Conservation (phyloP, 2,888 invertebrate genomes). For the Eupithecia subfuscata region DNA sequence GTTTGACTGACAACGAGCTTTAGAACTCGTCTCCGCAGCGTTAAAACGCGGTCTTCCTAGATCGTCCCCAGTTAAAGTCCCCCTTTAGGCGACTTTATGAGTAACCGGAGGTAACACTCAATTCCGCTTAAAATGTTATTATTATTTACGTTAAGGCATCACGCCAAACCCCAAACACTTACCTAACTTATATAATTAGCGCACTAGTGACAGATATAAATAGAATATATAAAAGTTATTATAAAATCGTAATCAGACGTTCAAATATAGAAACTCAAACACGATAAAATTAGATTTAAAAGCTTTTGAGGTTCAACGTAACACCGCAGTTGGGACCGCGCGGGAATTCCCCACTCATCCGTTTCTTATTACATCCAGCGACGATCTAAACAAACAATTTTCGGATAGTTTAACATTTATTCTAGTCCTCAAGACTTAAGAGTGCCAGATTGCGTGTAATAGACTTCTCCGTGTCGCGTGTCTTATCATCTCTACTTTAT, state of each 20-base stretch:
- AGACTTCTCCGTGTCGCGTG: background rate
- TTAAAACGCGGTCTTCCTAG: background rate
- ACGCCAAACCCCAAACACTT: conserved; percentile 21
- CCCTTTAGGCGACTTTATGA: conserved; percentile 3
- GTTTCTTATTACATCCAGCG: background rate
- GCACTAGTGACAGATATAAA: background rate
- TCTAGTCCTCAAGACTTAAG: background rate
- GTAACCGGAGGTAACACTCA: background rate
- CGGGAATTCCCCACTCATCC: background rate
- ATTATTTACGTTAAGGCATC: conserved; percentile 11
- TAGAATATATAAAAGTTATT: conserved; percentile 30
- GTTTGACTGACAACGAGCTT: conserved; percentile 6
- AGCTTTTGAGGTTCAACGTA: conserved; percentile 21
- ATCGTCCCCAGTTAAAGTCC: conserved; percentile 9
- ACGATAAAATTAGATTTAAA: conserved; percentile 13
- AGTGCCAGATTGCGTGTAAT: background rate
- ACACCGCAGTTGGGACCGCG: background rate
- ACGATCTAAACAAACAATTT: background rate
- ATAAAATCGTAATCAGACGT: conserved; percentile 30
- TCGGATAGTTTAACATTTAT: background rate
- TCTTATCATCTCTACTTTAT: background rate
- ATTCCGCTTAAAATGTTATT: conserved; percentile 6
- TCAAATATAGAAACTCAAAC: conserved; percentile 13
- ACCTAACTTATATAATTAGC: conserved; percentile 8
- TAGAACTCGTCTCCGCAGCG: background rate